Conservation (phyloP, 2,888 invertebrate species). For the Xestia rhomboidea region DNA sequence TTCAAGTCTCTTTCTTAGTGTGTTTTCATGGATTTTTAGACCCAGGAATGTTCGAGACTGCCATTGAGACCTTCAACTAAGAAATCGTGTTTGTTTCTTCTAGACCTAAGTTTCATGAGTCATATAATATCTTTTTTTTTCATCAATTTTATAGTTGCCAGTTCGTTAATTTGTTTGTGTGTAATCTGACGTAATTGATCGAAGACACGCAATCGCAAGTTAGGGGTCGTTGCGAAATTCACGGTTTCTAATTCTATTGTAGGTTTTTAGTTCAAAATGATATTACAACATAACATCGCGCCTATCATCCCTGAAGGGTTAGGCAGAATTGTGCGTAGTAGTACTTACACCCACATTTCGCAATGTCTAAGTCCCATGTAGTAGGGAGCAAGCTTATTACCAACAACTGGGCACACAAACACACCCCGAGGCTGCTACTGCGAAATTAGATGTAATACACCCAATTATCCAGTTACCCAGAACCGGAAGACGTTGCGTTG, state of each 20-base stretch:
- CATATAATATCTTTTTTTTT: constrained; percentile 43
- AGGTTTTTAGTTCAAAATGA: neutral
- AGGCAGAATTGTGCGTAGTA: neutral
- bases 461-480: no score
- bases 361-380: neutral
- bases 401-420: neutral
- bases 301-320: neutral
- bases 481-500: no score
- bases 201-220: constrained; percentile 45
- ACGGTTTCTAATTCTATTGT: neutral
- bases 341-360: neutral
- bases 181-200: constrained; percentile 59
- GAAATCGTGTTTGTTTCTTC: neutral
- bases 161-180: constrained; percentile 59
- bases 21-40: neutral
- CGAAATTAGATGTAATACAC: neutral
- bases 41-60: neutral
- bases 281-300: neutral
- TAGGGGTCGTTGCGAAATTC: constrained; percentile 23
- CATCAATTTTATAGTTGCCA: constrained; percentile 52
- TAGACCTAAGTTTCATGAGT: constrained; percentile 41
- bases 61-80: neutral
- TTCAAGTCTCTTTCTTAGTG: neutral
- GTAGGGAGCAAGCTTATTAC: neutral
- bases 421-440: neutral